Base-by-base conservation (phyloP, 2,113 vertebrate genomes). In the Oxyruncus cristatus region DNA sequence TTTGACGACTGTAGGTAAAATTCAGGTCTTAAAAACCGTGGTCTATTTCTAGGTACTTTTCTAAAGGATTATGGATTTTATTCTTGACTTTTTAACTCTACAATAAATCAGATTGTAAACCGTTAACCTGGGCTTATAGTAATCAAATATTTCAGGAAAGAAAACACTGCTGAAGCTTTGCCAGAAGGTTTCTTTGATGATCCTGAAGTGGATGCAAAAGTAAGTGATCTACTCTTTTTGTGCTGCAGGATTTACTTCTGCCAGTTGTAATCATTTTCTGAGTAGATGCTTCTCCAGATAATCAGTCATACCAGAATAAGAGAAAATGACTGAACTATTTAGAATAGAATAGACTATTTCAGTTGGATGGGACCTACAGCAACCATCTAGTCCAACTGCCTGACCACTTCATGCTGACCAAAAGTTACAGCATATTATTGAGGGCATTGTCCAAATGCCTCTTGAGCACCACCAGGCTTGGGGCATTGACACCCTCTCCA, bases 121-220 rank as follows among this genome's bases (percentile, higher is more conserved):
- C 27, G 26, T 77, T 83, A 79, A 75, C 62, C 41, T 26, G 30
- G 35, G 32, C 56, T 91, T 65, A 96, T 32, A 50, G 8, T 79
- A 37, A 53, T 59, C 20, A 85, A 95, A 95, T 27, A 27, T 97
- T 96, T 93, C 72, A 98, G 98, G 93, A 99, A 98, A 89, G 99
- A 99, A 27, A 99, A 98, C 91, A 98, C 98, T 7, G 98, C 99
- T 11, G 99, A 99, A 93, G 98, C 99, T 8, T 96, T 99, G 32
- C 99, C 99, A 0, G 99, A 99, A 97, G 99, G 99, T 19, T 99
- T 99, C 96, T 99, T 99, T 92, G 99, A 99, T 88, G 99, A 99
- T 88, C 99, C 99, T 7, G 99, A 99, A 65, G 97, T 98, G 62
- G 99, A 99, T 68, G 99, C 99, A 67, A 99, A 98, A 92, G 98